Conservation (phyloP, 2,888 invertebrate species). For the Xanthostigma xanthostigma region DNA sequence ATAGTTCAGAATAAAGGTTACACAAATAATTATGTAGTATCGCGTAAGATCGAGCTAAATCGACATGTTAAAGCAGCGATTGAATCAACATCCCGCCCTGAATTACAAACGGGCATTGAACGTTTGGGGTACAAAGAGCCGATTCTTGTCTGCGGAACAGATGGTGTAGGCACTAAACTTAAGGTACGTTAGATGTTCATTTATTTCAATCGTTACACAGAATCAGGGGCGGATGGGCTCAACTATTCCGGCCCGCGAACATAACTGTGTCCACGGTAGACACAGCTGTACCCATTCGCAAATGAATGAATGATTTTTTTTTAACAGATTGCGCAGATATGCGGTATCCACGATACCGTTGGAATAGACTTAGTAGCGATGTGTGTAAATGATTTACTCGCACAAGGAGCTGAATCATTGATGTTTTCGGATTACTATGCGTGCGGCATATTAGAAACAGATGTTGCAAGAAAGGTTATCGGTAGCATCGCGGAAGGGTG, state of each 20-base stretch:
- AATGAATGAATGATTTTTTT: constrained; percentile 16
- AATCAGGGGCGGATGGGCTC: too few relatives aligned
- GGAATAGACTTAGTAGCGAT: constrained; percentile 95
- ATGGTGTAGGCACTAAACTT: constrained; percentile 94
- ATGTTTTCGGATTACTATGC: constrained; percentile 97
- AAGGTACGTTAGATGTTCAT: constrained; percentile 40
- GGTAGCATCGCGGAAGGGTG: constrained; percentile 84
- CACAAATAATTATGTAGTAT: too few relatives aligned
- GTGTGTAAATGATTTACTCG: constrained; percentile 94
- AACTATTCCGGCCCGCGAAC: too few relatives aligned
- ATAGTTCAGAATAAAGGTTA: too few relatives aligned
- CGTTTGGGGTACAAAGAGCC: constrained; percentile 68
- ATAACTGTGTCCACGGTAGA: too few relatives aligned
- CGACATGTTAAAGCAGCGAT: constrained; percentile 44
- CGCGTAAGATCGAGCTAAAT: too few relatives aligned
- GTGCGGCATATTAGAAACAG: constrained; percentile 69
- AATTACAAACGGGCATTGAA: constrained; percentile 65
- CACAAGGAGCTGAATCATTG: constrained; percentile 89
- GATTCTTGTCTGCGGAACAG: constrained; percentile 82
- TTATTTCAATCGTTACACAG: background rate
- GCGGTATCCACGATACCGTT: constrained; percentile 63
- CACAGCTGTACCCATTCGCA: too few relatives aligned
- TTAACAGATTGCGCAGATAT: constrained; percentile 67
- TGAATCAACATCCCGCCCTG: constrained; percentile 52
- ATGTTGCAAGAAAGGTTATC: constrained; percentile 62